These are phyloP conservation scores for Periphyllus acericola DNA, from an alignment of 2,888 invertebrate species.

Conservation along the genomic window DNA sequence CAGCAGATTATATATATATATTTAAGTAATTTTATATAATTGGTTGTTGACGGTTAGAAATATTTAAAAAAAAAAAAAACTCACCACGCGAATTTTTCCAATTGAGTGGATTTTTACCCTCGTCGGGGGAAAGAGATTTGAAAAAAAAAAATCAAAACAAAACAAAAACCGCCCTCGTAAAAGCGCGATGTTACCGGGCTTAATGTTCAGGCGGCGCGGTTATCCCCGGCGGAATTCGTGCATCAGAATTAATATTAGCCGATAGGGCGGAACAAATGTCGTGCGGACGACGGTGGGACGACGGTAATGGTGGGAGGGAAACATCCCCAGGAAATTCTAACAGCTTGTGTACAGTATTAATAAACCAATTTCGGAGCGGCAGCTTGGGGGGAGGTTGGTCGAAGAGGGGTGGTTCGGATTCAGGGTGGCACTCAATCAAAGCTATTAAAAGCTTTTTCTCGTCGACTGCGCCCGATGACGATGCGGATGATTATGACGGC, in stretches of 20 bases:
- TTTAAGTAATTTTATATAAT: neutral
- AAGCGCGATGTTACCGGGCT: constrained; percentile 15
- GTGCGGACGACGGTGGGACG: neutral
- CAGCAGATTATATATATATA: too few species aligned
- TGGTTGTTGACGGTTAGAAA: neutral
- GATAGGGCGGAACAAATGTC: constrained; percentile 57
- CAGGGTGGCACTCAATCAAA: constrained; percentile 55
- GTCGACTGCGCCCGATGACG: constrained; percentile 31
- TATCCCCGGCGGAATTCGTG: constrained; percentile 53
- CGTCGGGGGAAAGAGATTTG: constrained; percentile 1
- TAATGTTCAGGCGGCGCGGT: constrained; percentile 40
- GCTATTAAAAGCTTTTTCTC: constrained; percentile 62
- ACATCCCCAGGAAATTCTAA: constrained; percentile 54
- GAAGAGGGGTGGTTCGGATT: neutral
- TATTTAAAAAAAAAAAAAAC: neutral
- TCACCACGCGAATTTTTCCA: neutral
- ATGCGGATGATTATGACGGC: constrained; percentile 19
- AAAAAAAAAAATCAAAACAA: constrained; percentile 6
- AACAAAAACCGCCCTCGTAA: constrained; percentile 13
- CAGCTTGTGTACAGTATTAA: constrained; percentile 59
- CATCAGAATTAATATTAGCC: constrained; percentile 60
- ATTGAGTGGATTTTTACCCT: constrained; percentile 14
- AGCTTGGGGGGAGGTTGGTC: neutral
- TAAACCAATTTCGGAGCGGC: constrained; percentile 50
- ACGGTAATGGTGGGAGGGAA: neutral